Base-by-base conservation (phyloP, 2,888 invertebrate genomes). In the Iselma pallidipennis region DNA sequence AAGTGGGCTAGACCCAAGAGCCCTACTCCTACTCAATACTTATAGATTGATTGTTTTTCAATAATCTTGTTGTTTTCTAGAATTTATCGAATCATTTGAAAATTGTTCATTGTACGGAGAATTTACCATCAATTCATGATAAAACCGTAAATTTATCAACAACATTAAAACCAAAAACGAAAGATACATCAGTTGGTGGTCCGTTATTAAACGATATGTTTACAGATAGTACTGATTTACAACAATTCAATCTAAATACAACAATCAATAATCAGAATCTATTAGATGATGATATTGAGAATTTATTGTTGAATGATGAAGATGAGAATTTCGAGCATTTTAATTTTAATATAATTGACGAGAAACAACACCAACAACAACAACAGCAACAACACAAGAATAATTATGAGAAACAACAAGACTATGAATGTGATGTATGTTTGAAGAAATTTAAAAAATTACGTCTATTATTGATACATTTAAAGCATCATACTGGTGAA, bases 401-500 rank as follows among this genome's bases (percentile, higher is more conserved):
- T 4, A 42, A 21, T 10, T 2, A 42, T 21, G 19, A 65, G 7
- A 61, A 56, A 55, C 57, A 56, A 16, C 57, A 64, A 16, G 72
- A 75, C 57, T 70, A 75, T 51, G 65, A 76, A 14, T 81, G 81
- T 66, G 80, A 80, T 71, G 71, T 80, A 59, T 81, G 81, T 66
- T 65, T 77, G 53, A 78, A 74, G 58, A 70, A 65, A 14, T 80
- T 79, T 66, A 61, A 67, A 3, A 77, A 75, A 63, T 52, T 70
- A 48, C 66, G 61, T 52, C 61, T 66, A 19, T 61, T 80, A 4
- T 61, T 76, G 23, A 58, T 67, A n/a, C 87, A 87, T 73, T 78
- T 86, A 67, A 80, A 80, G 25, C 81, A 81, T 57, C 86, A 87
- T 69, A 82, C 83, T 4, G 84, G 83, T 1, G 82, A 82, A 61